phyloP scores from a whole-genome alignment of 1,140 invertebrate genomes.

The Ips nitidus region DNA sequence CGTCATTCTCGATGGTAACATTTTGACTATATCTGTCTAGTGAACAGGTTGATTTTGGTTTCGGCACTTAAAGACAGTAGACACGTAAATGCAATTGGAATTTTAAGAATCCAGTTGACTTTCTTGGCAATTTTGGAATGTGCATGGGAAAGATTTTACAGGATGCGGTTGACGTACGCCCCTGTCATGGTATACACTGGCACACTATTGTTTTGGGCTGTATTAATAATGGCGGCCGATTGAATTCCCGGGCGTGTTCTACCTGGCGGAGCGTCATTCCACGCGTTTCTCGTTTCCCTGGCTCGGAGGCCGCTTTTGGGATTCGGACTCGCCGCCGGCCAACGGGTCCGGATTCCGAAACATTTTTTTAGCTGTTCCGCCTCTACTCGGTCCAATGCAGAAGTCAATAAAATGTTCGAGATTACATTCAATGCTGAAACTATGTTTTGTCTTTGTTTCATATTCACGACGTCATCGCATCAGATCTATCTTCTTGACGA shows the following conservation, averaged over 20 bases:
- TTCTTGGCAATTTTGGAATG: too few species aligned
- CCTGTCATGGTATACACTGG: constrained; percentile 22
- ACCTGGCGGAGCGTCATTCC: constrained; percentile 46
- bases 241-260: constrained; percentile 46
- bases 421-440: constrained; percentile 1
- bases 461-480: not conserved
- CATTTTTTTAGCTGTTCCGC: constrained; percentile 30
- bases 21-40: too few species aligned
- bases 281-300: constrained; percentile 41
- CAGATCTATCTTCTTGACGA: too few species aligned
- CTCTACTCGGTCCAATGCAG: constrained; percentile 11
- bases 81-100: too few species aligned
- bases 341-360: constrained; percentile 24
- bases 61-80: too few species aligned
- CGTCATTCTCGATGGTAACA: too few species aligned
- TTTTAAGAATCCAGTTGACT: too few species aligned
- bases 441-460: constrained; percentile 1
- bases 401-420: constrained; percentile 15
- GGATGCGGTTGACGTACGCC: constrained; percentile 1
- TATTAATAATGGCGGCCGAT: constrained; percentile 48
- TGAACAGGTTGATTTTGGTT: too few species aligned
- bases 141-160: too few species aligned
- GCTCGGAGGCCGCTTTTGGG: constrained; percentile 28
- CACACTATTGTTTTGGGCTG: constrained; percentile 39
- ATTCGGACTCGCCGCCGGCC: constrained; percentile 33